phyloP scores from a whole-genome alignment of 2,113 vertebrate species.

The Alosa alosa region DNA sequence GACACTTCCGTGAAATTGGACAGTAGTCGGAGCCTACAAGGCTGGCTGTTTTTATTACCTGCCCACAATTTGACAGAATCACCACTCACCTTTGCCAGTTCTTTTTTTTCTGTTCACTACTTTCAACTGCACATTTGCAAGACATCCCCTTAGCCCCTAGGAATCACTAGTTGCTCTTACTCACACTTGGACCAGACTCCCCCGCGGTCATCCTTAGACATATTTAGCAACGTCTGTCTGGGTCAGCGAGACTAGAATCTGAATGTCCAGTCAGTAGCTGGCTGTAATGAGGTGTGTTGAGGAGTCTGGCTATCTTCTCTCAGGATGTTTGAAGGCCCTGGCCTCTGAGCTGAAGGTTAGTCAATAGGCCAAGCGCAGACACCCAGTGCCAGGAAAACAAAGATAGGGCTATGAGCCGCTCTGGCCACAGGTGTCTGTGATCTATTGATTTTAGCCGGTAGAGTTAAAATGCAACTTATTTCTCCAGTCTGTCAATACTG shows the following conservation, averaged over 20 bases:
- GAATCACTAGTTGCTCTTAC: not conserved
- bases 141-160: no score
- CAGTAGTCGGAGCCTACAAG: not conserved
- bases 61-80: no score
- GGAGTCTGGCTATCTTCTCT: slow-evolving; percentile 30
- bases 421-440: slow-evolving; percentile 37
- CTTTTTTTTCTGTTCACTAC: no score
- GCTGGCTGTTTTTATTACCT: slow-evolving; percentile 23
- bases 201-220: not conserved
- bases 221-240: not conserved
- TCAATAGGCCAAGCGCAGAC: slow-evolving; percentile 29
- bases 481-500: slow-evolving; percentile 52
- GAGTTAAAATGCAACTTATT: slow-evolving; percentile 64
- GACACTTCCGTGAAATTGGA: not conserved
- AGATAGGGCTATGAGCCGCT: slow-evolving; percentile 41
- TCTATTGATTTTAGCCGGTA: slow-evolving; percentile 58
- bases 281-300: not conserved
- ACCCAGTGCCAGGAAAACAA: slow-evolving; percentile 41
- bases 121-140: no score
- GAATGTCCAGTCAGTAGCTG: not conserved
- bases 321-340: slow-evolving; percentile 39
- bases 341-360: slow-evolving; percentile 38
- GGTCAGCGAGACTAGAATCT: not conserved
- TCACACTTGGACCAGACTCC: not conserved
- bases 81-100: not conserved